These are phyloP conservation scores for Pangasianodon gigas DNA, from an alignment of 2,113 vertebrate species.

Conservation along the genomic window DNA sequence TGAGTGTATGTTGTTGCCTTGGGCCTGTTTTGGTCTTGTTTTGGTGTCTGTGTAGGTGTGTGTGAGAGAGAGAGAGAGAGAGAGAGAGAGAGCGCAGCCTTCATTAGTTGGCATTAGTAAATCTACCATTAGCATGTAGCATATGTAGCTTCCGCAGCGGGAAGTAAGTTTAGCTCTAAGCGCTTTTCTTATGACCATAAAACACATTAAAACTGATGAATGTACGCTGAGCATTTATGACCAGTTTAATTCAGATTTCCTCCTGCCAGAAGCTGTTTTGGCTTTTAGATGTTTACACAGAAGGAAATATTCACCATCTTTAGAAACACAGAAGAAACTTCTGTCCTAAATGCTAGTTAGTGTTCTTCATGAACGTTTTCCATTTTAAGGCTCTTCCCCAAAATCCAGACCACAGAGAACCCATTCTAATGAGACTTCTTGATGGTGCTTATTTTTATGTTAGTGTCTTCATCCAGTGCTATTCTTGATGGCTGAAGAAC, in stretches of 20 bases:
- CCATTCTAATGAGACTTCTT: neutral
- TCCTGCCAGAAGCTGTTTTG: slow-evolving; percentile 31
- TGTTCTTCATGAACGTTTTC: neutral
- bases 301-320: slow-evolving; percentile 11
- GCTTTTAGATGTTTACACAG: slow-evolving; percentile 24
- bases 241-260: slow-evolving; percentile 34
- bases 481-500: neutral
- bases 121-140: slow-evolving; percentile 42
- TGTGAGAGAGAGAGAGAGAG: neutral
- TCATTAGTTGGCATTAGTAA: slow-evolving; percentile 28
- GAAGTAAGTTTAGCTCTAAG: slow-evolving; percentile 8
- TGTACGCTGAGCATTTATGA: slow-evolving; percentile 36
- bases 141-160: slow-evolving; percentile 9
- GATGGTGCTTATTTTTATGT: neutral
- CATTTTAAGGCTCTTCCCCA: neutral
- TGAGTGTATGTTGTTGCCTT: neutral
- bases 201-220: slow-evolving; percentile 49
- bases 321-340: neutral
- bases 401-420: neutral
- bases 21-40: neutral
- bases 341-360: neutral
- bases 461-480: neutral
- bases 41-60: neutral
- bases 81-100: neutral
- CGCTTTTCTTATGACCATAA: slow-evolving; percentile 38